phyloP scores from a whole-genome alignment of 2,888 invertebrate species.

The Eulithis testata region DNA sequence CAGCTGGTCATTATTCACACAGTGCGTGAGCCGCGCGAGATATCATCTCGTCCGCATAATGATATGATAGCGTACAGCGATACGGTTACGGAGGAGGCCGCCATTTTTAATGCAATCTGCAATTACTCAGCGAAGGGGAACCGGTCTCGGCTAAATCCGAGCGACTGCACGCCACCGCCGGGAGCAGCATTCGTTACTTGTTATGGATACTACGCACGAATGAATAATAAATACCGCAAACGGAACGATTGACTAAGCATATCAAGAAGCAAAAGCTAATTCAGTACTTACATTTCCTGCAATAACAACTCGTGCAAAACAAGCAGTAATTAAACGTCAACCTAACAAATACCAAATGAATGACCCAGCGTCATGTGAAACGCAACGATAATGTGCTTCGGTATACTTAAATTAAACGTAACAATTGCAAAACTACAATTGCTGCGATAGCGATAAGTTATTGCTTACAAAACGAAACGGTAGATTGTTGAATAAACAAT shows the following conservation, averaged over 20 bases:
- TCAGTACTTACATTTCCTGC: slow-evolving; percentile 12
- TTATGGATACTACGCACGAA: slow-evolving; percentile 40
- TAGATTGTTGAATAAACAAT: slow-evolving; percentile 57
- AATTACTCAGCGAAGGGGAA: slow-evolving; percentile 52
- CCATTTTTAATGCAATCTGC: slow-evolving; percentile 55
- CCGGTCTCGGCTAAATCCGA: slow-evolving; percentile 52
- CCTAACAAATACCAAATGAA: slow-evolving; percentile 42
- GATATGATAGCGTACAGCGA: slow-evolving; percentile 59
- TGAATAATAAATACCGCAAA: slow-evolving; percentile 30
- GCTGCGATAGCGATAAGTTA: slow-evolving; percentile 47
- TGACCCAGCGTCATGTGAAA: slow-evolving; percentile 46
- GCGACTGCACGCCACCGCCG: slow-evolving; percentile 31
- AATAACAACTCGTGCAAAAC: slow-evolving; percentile 22
- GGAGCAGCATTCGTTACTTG: slow-evolving; percentile 50
- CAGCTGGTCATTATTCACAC: slow-evolving; percentile 54
- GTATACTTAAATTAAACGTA: slow-evolving; percentile 42
- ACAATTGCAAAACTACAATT: slow-evolving; percentile 49
- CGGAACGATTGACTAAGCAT: slow-evolving; percentile 21
- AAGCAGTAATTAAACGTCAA: slow-evolving; percentile 44
- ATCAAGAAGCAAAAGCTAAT: slow-evolving; percentile 10
- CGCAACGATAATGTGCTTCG: slow-evolving; percentile 35
- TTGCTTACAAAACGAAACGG: slow-evolving; percentile 51
- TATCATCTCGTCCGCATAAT: slow-evolving; percentile 56
- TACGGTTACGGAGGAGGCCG: slow-evolving; percentile 47
- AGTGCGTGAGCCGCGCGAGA: slow-evolving; percentile 51